A percentile compares a stretch with the other conserved stretches of the same genome.
Conservation (phyloP, 2,113 vertebrate species). For the Macquaria australasica region DNA sequence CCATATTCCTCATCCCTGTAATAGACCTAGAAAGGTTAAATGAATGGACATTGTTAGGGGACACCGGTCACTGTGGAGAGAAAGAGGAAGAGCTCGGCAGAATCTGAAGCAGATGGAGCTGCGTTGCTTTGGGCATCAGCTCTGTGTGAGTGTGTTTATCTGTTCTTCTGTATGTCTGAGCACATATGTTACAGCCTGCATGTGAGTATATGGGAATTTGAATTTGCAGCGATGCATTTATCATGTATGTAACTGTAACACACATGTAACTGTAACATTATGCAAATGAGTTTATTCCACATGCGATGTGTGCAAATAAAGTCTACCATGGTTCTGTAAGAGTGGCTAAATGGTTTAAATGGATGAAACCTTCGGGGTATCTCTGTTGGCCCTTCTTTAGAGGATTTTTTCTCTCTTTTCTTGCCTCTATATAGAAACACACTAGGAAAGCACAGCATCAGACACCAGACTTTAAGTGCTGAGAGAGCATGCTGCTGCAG, state of each 20-base stretch:
- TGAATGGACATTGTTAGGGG: neutral
- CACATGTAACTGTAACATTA: neutral
- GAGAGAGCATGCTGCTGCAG: slow-evolving; percentile 6
- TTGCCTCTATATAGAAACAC: slow-evolving; percentile 24
- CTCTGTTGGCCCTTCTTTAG: neutral
- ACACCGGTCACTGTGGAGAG: neutral
- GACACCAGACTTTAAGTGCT: slow-evolving; percentile 31
- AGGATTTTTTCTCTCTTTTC: slow-evolving; percentile 2
- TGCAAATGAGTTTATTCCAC: slow-evolving; percentile 3
- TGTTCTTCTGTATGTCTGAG: slow-evolving; percentile 47
- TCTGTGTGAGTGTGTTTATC: slow-evolving; percentile 48
- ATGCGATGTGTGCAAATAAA: neutral
- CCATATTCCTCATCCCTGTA: neutral
- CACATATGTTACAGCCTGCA: slow-evolving; percentile 48
- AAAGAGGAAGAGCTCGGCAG: neutral
- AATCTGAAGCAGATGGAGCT: slow-evolving; percentile 54
- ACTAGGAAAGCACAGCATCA: slow-evolving; percentile 5
- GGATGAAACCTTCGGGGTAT: neutral
- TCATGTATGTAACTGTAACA: neutral
- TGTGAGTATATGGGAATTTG: slow-evolving; percentile 23
- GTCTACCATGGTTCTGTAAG: neutral
- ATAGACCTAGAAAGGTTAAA: neutral
- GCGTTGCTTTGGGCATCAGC: slow-evolving; percentile 31
- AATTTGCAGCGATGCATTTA: slow-evolving; percentile 24
- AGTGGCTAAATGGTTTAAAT: slow-evolving; percentile 19